phyloP scores from a whole-genome alignment of 1,140 invertebrate genomes.

The Lordiphosa stackelbergi region DNA sequence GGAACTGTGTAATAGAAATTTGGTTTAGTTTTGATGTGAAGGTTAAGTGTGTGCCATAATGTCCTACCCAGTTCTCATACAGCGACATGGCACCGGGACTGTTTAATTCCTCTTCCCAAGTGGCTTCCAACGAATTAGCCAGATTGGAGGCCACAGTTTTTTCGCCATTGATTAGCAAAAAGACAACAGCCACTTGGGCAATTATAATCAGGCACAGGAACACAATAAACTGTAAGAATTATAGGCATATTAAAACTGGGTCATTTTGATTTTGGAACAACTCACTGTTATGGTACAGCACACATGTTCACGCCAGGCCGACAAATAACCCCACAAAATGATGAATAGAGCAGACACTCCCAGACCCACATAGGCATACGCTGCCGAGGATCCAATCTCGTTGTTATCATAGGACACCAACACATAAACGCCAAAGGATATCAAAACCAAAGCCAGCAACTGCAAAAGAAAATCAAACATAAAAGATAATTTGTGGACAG shows the following conservation, averaged over 20 bases:
- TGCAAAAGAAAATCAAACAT: conserved; percentile 26
- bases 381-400: conserved; percentile 20
- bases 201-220: conserved; percentile 53
- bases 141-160: conserved; percentile 41
- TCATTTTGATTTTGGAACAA: not conserved
- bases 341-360: conserved; percentile 45
- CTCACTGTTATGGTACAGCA: conserved; percentile 70
- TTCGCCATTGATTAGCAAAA: conserved; percentile 23
- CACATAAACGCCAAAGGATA: conserved; percentile 64
- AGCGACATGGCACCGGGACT: conserved; percentile 67
- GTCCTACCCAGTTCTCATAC: conserved; percentile 68
- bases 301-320: conserved; percentile 63
- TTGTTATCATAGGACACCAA: conserved; percentile 51
- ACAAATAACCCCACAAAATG: conserved; percentile 59
- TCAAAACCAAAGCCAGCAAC: conserved; percentile 62
- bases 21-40: not conserved
- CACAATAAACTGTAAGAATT: conserved; percentile 43
- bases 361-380: conserved; percentile 43
- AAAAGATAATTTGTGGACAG: conserved; percentile 1
- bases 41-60: not conserved
- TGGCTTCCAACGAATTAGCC: conserved; percentile 45
- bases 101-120: conserved; percentile 64
- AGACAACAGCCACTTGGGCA: conserved; percentile 36
- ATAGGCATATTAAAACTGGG: not conserved
- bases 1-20: conserved; percentile 57